These are phyloP conservation scores for Pyralis farinalis DNA, from an alignment of 2,888 invertebrate genomes.

Conservation along the genomic window DNA sequence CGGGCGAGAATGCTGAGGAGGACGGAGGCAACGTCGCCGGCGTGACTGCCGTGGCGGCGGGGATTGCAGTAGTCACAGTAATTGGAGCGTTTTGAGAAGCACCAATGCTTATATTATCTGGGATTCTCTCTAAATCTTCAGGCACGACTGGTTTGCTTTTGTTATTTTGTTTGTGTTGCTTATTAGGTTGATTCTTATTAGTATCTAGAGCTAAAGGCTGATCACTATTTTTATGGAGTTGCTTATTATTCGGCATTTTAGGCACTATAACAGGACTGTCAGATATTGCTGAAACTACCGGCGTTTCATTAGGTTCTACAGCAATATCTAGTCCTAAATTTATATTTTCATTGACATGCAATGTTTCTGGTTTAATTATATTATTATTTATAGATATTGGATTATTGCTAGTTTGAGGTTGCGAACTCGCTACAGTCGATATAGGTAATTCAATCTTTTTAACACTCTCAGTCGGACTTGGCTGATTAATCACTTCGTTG, in stretches of 20 bases:
- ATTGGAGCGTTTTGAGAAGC: slow-evolving; percentile 19
- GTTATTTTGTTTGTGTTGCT: slow-evolving; percentile 45
- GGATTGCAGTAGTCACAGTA: slow-evolving; percentile 22
- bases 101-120: slow-evolving; percentile 27
- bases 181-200: slow-evolving; percentile 55
- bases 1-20: slow-evolving; percentile 15
- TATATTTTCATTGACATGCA: slow-evolving; percentile 67
- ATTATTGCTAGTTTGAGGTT: slow-evolving; percentile 51
- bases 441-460: slow-evolving; percentile 55
- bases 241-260: slow-evolving; percentile 71
- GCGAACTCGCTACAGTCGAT: slow-evolving; percentile 42
- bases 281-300: slow-evolving; percentile 86
- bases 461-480: slow-evolving; percentile 44
- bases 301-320: slow-evolving; percentile 71
- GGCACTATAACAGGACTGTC: slow-evolving; percentile 85
- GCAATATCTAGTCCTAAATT: slow-evolving; percentile 58
- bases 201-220: slow-evolving; percentile 60
- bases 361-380: slow-evolving; percentile 68
- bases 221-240: slow-evolving; percentile 61
- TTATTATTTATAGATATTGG: slow-evolving; percentile 70
- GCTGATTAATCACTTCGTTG: slow-evolving; percentile 64
- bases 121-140: slow-evolving; percentile 45
- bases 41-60: slow-evolving; percentile 21
- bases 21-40: slow-evolving; percentile 19
- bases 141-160: slow-evolving; percentile 57